Conservation (phyloP, 2,113 vertebrate species). For the Oncorhynchus nerka region DNA sequence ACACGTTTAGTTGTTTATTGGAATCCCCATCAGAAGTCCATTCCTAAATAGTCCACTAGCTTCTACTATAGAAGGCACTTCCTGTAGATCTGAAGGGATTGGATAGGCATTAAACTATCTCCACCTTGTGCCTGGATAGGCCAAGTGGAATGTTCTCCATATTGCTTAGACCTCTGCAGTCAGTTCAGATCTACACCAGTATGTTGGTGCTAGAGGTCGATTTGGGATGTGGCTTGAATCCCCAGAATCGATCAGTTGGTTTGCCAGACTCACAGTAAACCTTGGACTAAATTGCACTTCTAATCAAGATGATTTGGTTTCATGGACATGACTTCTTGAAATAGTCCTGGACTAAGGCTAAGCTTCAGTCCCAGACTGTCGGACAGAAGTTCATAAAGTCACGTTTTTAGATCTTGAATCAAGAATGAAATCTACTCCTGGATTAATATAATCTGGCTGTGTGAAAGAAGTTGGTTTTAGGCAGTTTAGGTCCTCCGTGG, state of each 20-base stretch:
- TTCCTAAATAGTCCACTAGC: background rate
- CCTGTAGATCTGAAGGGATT: background rate
- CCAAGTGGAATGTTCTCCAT: background rate
- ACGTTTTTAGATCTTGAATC: background rate
- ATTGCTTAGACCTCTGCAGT: background rate
- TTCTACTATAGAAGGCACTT: background rate
- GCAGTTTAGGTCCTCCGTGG: background rate
- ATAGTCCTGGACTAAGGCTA: background rate
- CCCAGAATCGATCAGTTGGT: background rate
- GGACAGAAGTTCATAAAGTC: background rate
- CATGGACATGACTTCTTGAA: constrained; percentile 2
- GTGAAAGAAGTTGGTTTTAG: background rate
- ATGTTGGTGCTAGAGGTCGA: background rate
- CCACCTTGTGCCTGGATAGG: background rate
- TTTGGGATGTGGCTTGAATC: background rate
- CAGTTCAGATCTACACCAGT: background rate
- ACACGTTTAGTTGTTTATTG: background rate
- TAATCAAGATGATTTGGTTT: constrained; percentile 13
- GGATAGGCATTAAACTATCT: background rate
- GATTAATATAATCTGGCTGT: background rate
- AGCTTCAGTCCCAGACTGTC: background rate
- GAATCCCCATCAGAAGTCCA: constrained; percentile 14
- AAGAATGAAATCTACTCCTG: background rate
- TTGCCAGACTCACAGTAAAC: constrained; percentile 26
- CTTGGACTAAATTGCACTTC: constrained; percentile 48